phyloP scores from a whole-genome alignment of 2,888 invertebrate species.

The Teinopalpus imperialis region DNA sequence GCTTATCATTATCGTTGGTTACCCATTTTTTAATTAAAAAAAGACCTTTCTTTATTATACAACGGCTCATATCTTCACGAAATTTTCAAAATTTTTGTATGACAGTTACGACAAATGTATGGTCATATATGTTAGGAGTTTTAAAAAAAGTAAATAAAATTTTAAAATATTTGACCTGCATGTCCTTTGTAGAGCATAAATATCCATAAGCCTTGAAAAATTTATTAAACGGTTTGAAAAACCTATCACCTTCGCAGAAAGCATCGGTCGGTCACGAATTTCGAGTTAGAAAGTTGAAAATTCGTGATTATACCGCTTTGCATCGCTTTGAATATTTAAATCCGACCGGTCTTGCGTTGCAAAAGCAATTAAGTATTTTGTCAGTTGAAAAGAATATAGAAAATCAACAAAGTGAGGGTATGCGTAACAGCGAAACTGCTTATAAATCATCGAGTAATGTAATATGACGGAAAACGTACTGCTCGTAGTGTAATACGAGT shows the following conservation, averaged over 20 bases:
- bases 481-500: too few species aligned
- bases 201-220: constrained; percentile 1
- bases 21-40: too few species aligned
- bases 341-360: constrained; percentile 38
- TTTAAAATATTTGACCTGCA: too few species aligned
- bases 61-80: too few species aligned
- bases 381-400: constrained; percentile 23
- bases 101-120: too few species aligned
- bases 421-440: constrained; percentile 2
- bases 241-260: constrained; percentile 26
- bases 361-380: constrained; percentile 35
- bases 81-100: too few species aligned
- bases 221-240: constrained; percentile 24
- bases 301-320: constrained; percentile 38
- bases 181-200: too few species aligned
- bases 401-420: constrained; percentile 6
- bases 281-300: constrained; percentile 55
- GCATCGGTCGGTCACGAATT: constrained; percentile 45
- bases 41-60: too few species aligned
- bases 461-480: neutral
- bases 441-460: constrained; percentile 5
- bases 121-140: too few species aligned
- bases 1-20: too few species aligned
- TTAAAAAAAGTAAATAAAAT: too few species aligned
- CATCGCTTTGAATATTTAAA: constrained; percentile 45